Evolutionary conservation across 2,797 vertebrate species (phyloP).

Genomic region (Nannoperca obscura): DNA sequence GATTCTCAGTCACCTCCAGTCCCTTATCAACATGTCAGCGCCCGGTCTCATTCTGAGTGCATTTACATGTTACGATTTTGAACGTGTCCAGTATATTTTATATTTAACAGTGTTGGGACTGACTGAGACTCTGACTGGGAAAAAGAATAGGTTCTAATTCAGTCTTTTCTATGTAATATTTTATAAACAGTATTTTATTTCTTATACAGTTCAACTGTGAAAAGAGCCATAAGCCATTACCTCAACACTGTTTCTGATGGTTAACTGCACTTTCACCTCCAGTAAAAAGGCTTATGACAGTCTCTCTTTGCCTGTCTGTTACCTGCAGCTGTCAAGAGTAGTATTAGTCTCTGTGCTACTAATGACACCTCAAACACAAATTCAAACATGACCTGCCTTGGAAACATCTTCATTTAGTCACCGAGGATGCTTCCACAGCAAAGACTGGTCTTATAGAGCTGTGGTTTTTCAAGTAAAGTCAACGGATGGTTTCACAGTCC

Average conservation of each 20-base stretch:
- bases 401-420: constrained; percentile 26
- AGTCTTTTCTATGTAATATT: constrained; percentile 11
- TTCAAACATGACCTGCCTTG: constrained; percentile 5
- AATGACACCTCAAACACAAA: constrained; percentile 43
- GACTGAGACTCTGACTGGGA: constrained; percentile 2
- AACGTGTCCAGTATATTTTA: background rate
- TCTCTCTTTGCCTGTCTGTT: constrained; percentile 16
- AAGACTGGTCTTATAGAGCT: background rate
- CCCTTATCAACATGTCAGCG: background rate
- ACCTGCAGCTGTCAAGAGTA: constrained; percentile 34
- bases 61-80: background rate
- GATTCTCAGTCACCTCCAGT: background rate
- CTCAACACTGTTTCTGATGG: constrained; percentile 18
- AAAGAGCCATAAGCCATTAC: constrained; percentile 23
- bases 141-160: background rate
- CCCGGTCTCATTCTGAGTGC: background rate
- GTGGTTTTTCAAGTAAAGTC: constrained; percentile 16
- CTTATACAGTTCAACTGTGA: background rate
- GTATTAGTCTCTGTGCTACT: constrained; percentile 33
- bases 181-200: constrained; percentile 15
- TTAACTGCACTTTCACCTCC: constrained; percentile 27
- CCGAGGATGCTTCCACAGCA: background rate
- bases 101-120: background rate
- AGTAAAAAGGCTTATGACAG: constrained; percentile 16
- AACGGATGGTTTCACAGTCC: constrained; percentile 78